Percentiles rank a stretch among this genome's conserved stretches.
These are phyloP conservation scores for Actinopyga echinites DNA, from an alignment of 53 echinoderm and acorn worm species.

Conservation along the genomic window DNA sequence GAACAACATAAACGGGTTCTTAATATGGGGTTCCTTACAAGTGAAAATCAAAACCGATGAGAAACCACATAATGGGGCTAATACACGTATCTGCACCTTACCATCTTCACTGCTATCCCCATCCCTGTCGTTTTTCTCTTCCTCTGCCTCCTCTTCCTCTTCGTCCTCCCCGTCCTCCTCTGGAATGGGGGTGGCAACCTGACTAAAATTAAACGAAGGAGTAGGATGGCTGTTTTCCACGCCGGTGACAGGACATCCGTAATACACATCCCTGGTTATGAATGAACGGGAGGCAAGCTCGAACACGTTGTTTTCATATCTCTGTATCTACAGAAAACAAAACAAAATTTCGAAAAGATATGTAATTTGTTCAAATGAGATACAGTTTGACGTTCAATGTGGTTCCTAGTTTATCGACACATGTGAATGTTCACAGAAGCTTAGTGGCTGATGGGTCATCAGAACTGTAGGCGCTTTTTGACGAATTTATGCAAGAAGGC, in stretches of 20 bases:
- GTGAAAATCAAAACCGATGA: too few species aligned
- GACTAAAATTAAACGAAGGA: too few species aligned
- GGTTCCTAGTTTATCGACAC: too few species aligned
- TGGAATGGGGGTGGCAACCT: neutral
- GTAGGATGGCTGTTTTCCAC: neutral
- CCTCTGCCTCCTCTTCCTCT: neutral
- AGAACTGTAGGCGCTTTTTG: too few species aligned
- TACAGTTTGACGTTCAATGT: too few species aligned
- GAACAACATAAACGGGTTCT: too few species aligned
- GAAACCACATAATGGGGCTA: too few species aligned
- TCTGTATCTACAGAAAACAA: conserved; percentile 42
- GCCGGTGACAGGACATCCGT: conserved; percentile 15
- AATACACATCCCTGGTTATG: conserved; percentile 37
- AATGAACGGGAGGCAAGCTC: conserved; percentile 65
- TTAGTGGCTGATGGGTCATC: too few species aligned
- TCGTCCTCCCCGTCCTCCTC: neutral
- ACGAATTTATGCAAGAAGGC: too few species aligned
- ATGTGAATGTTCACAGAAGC: too few species aligned
- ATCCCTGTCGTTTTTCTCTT: neutral
- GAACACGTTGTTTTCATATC: conserved; percentile 77
- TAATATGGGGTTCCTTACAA: too few species aligned
- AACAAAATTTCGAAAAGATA: neutral
- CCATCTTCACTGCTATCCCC: conserved; percentile 61
- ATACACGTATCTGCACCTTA: neutral
- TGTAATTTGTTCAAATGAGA: too few species aligned